Evolutionary conservation across 2,113 vertebrate genomes (phyloP).

Genomic region (Corythaeola cristata): DNA sequence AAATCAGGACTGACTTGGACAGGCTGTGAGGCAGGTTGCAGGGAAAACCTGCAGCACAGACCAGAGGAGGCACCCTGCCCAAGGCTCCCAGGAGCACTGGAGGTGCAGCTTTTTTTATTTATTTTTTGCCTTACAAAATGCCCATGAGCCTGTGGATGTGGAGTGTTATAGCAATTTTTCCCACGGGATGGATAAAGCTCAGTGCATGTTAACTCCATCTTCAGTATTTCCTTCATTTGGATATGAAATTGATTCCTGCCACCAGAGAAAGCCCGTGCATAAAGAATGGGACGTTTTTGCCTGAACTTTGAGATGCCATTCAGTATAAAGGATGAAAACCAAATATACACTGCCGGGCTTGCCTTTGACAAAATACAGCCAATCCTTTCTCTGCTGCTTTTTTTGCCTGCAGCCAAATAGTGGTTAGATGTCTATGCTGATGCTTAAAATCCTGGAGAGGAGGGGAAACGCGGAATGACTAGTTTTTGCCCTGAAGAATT

Average conservation of each 20-base stretch:
- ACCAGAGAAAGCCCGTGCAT: background rate
- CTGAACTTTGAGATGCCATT: background rate
- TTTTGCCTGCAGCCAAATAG: background rate
- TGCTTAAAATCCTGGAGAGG: background rate
- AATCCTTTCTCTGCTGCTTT: background rate
- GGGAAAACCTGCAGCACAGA: background rate
- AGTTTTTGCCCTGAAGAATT: background rate
- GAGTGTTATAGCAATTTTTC: background rate
- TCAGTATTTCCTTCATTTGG: background rate
- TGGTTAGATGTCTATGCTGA: background rate
- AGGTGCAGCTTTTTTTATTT: background rate
- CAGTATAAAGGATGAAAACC: constrained; percentile 8
- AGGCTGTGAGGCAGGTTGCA: background rate
- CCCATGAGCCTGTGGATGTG: background rate
- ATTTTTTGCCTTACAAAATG: background rate
- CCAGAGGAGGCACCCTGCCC: background rate
- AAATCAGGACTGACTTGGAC: background rate
- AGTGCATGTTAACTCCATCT: background rate
- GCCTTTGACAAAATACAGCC: constrained; percentile 10
- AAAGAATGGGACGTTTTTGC: background rate
- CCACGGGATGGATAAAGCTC: background rate
- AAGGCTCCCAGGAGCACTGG: background rate
- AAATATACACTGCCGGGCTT: background rate
- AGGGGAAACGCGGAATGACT: background rate
- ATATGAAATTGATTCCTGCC: background rate